Conservation (phyloP, 2,888 invertebrate genomes). For the Lacanobia wlatinum region DNA sequence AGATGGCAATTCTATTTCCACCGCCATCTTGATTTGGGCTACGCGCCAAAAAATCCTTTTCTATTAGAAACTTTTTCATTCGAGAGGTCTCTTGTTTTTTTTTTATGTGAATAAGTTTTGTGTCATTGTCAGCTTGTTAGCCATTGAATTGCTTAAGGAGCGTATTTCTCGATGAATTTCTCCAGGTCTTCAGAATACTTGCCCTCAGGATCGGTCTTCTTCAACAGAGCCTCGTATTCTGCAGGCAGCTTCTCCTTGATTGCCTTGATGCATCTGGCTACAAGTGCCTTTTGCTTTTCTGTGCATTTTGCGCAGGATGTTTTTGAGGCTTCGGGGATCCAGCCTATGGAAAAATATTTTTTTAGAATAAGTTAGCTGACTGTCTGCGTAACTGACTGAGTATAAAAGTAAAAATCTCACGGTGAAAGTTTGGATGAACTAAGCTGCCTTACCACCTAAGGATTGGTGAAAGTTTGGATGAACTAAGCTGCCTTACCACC, state of each 20-base stretch:
- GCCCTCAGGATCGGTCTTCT: constrained; percentile 92
- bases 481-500: neutral
- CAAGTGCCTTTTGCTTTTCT: constrained; percentile 90
- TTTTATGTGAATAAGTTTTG: neutral
- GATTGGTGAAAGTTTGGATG: too few species aligned
- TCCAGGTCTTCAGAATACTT: constrained; percentile 90
- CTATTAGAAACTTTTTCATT: neutral
- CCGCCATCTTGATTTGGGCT: neutral
- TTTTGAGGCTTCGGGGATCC: constrained; percentile 72
- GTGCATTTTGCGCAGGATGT: constrained; percentile 91
- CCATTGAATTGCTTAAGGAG: constrained; percentile 9
- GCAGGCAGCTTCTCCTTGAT: constrained; percentile 91
- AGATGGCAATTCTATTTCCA: neutral
- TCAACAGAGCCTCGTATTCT: constrained; percentile 91
- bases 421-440: neutral
- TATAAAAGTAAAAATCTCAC: too few species aligned
- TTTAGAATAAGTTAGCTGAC: neutral
- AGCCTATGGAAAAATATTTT: constrained; percentile 61
- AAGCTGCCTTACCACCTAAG: neutral
- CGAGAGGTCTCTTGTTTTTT: neutral
- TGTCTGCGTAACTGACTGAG: too few species aligned
- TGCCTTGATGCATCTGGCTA: constrained; percentile 90
- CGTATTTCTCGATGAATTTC: constrained; percentile 72
- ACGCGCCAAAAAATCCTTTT: neutral
- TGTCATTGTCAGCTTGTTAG: neutral